phyloP scores from a whole-genome alignment of 1,140 invertebrate species.

The Medauroidea extradentata region DNA sequence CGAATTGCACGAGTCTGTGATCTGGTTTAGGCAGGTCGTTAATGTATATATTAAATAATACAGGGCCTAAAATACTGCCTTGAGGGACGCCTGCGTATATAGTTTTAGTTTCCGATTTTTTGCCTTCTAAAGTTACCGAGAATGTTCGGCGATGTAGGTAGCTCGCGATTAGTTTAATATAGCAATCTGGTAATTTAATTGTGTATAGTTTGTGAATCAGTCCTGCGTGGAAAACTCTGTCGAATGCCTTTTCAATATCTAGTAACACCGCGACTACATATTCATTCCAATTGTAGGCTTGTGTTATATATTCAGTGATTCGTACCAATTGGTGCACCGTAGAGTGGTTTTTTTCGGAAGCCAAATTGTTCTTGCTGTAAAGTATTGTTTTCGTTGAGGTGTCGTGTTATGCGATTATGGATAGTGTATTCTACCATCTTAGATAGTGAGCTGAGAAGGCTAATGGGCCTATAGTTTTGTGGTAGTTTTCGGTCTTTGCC shows the following conservation, averaged over 20 bases:
- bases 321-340: too few species aligned
- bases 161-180: not conserved
- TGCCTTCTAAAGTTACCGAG: too few species aligned
- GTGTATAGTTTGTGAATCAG: constrained; percentile 29
- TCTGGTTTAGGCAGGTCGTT: constrained; percentile 27
- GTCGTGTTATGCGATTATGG: too few species aligned
- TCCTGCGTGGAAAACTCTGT: constrained; percentile 33
- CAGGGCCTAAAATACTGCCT: constrained; percentile 24
- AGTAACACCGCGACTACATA: constrained; percentile 26
- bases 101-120: constrained; percentile 14
- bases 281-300: constrained; percentile 22
- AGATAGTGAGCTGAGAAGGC: too few species aligned
- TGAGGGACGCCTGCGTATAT: constrained; percentile 19
- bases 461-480: too few species aligned
- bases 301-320: too few species aligned
- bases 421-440: too few species aligned
- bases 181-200: constrained; percentile 13
- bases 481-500: too few species aligned
- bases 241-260: constrained; percentile 37
- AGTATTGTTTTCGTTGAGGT: too few species aligned
- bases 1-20: constrained; percentile 21
- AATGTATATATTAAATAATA: constrained; percentile 27
- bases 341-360: too few species aligned
- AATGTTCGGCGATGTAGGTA: too few species aligned
- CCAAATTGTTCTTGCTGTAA: too few species aligned